Conservation (phyloP, 2,888 invertebrate species). For the Thymelicus sylvestris region DNA sequence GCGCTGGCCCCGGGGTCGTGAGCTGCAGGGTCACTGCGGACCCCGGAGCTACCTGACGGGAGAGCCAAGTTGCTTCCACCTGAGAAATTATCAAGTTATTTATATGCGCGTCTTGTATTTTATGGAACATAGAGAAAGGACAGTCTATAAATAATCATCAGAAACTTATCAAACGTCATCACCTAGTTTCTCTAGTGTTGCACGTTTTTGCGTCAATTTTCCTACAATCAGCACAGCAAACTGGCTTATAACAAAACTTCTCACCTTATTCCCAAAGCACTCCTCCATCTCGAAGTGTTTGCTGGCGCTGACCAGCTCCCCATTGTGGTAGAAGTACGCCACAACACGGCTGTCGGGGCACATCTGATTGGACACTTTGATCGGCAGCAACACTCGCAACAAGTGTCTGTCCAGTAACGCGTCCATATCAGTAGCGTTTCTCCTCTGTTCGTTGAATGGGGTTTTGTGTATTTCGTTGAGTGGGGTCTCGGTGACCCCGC, state of each 20-base stretch:
- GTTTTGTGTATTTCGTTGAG: slow-evolving; percentile 15
- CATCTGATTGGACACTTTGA: slow-evolving; percentile 78
- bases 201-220: no score
- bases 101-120: no score
- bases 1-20: slow-evolving; percentile 64
- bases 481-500: slow-evolving; percentile 41
- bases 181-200: no score
- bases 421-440: slow-evolving; percentile 48
- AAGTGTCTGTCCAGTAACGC: slow-evolving; percentile 62
- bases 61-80: slow-evolving; percentile 68
- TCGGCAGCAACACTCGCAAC: slow-evolving; percentile 68
- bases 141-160: no score
- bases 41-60: slow-evolving; percentile 65
- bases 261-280: slow-evolving; percentile 85
- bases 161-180: no score
- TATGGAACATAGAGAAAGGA: no score
- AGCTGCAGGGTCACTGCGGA: slow-evolving; percentile 59
- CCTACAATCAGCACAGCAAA: no score
- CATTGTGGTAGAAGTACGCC: slow-evolving; percentile 83
- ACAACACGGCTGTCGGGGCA: slow-evolving; percentile 80
- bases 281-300: slow-evolving; percentile 81
- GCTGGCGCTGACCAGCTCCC: slow-evolving; percentile 84
- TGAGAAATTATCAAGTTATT: slow-evolving; percentile 40
- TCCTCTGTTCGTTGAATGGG: slow-evolving; percentile 30
- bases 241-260: slow-evolving; percentile 6